These are phyloP conservation scores for Neodiprion fabricii DNA, from an alignment of 1,140 invertebrate species.

Conservation along the genomic window DNA sequence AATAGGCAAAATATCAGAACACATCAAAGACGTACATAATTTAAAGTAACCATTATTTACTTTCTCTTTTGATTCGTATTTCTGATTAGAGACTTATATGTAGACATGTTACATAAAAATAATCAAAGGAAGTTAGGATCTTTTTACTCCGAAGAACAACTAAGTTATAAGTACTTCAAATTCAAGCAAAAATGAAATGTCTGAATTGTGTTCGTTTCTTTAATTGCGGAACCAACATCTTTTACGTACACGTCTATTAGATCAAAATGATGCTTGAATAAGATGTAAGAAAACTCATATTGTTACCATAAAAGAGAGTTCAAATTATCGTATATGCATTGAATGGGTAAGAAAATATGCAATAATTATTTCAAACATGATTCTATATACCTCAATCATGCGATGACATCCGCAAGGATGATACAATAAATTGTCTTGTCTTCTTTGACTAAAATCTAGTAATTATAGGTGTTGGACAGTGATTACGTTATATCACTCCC, in stretches of 20 bases:
- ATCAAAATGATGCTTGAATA: neutral
- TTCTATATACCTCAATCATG: neutral
- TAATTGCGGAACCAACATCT: neutral
- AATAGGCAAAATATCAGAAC: too few relatives aligned
- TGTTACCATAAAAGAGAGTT: neutral
- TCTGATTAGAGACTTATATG: too few relatives aligned
- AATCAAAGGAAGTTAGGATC: too few relatives aligned
- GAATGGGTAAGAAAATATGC: neutral
- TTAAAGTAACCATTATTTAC: too few relatives aligned
- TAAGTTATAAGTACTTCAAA: neutral
- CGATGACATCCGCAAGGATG: neutral
- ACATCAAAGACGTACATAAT: too few relatives aligned
- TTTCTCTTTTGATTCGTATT: too few relatives aligned
- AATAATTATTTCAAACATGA: neutral
- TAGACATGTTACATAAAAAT: too few relatives aligned
- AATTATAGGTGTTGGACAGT: conserved; percentile 40
- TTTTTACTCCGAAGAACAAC: neutral
- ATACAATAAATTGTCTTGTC: neutral
- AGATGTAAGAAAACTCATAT: neutral
- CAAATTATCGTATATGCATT: neutral
- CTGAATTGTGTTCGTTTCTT: neutral
- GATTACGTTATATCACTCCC: conserved; percentile 37
- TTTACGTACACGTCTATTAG: neutral
- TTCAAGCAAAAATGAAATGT: neutral
- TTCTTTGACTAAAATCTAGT: conserved; percentile 34